Evolutionary conservation across 1,140 invertebrate genomes (phyloP).

Genomic region (Oedothorax gibbosus): DNA sequence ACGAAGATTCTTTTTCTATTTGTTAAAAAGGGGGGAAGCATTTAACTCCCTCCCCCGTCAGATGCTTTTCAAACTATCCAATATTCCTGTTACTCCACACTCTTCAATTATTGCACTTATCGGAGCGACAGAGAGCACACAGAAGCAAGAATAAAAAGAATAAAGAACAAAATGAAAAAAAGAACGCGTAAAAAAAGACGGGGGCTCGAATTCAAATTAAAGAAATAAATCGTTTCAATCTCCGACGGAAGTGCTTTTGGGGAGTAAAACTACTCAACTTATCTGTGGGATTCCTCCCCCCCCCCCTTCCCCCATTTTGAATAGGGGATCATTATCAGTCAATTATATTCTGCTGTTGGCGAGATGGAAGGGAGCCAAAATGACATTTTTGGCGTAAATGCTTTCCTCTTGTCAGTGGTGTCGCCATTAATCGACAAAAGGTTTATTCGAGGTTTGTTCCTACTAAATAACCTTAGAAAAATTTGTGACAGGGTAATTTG

Average conservation of each 20-base stretch:
- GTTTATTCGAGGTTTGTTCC: conserved; percentile 4
- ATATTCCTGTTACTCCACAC: conserved; percentile 52
- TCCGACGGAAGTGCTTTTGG: conserved; percentile 53
- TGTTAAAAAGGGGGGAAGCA: neutral
- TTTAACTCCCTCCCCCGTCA: conserved; percentile 34
- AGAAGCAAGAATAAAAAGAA: neutral
- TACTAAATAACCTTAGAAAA: too few relatives aligned
- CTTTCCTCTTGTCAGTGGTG: conserved; percentile 32
- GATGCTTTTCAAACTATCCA: conserved; percentile 36
- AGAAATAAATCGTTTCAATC: conserved; percentile 60
- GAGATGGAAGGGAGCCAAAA: conserved; percentile 6
- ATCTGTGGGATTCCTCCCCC: conserved; percentile 32
- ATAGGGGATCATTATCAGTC: conserved; percentile 61
- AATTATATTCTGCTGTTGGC: conserved; percentile 53
- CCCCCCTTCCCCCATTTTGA: conserved; percentile 11
- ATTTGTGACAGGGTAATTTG: too few relatives aligned
- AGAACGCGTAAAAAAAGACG: conserved; percentile 25
- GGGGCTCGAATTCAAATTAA: conserved; percentile 59
- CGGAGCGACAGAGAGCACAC: conserved; percentile 2
- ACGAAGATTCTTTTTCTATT: conserved; percentile 25
- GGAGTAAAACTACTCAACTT: conserved; percentile 45
- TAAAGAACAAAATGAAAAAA: neutral
- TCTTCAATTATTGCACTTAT: conserved; percentile 54
- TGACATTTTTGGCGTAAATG: conserved; percentile 52
- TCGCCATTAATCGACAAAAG: conserved; percentile 43